Evolutionary conservation across 2,113 vertebrate genomes (phyloP).

Genomic region (Cyanocitta stelleri): DNA sequence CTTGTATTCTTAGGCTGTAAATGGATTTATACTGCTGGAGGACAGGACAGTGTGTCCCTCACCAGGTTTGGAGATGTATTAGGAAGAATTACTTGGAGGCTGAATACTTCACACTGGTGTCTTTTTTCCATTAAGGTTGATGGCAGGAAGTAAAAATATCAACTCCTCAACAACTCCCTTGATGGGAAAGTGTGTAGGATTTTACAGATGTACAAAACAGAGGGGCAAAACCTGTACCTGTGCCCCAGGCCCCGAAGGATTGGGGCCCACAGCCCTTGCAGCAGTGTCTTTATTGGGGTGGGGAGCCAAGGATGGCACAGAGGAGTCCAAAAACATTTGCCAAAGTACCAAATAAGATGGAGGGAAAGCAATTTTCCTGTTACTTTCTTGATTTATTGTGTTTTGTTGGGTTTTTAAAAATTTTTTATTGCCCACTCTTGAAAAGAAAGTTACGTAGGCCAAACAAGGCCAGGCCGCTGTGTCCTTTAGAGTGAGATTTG

Average conservation of each 20-base stretch:
- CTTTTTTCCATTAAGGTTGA: neutral
- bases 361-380: neutral
- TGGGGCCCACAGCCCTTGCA: neutral
- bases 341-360: neutral
- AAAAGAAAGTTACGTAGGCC: neutral
- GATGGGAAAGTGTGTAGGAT: neutral
- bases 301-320: neutral
- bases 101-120: neutral
- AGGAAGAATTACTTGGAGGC: neutral
- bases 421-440: neutral
- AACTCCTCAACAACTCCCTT: neutral
- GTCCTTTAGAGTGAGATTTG: neutral
- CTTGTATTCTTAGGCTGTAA: neutral
- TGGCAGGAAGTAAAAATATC: neutral
- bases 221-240: neutral
- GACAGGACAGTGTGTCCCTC: neutral
- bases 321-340: neutral
- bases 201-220: neutral
- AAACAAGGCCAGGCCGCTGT: neutral
- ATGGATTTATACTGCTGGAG: neutral
- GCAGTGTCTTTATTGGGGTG: neutral
- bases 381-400: neutral
- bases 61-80: neutral
- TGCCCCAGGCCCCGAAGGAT: neutral
- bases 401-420: neutral